These are phyloP conservation scores for Pogonus chalceus DNA, from an alignment of 1,140 invertebrate genomes.

Conservation along the genomic window DNA sequence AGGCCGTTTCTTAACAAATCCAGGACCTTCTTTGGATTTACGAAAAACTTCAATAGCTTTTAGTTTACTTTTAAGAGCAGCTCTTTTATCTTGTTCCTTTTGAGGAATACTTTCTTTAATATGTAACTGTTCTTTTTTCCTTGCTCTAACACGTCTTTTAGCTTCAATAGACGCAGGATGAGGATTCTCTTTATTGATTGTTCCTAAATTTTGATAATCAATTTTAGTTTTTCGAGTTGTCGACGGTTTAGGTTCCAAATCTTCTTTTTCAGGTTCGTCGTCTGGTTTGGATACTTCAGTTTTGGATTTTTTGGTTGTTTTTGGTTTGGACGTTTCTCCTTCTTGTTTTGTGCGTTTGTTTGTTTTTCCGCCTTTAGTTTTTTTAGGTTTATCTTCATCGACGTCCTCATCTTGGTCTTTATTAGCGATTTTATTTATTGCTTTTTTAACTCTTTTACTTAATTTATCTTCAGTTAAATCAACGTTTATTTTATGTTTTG, in stretches of 20 bases:
- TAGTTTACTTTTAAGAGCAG: constrained; percentile 54
- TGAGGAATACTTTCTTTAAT: constrained; percentile 60
- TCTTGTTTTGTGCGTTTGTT: constrained; percentile 18
- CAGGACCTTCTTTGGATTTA: constrained; percentile 51
- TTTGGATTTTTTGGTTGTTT: constrained; percentile 12
- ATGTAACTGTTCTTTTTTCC: constrained; percentile 13
- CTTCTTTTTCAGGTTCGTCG: constrained; percentile 16
- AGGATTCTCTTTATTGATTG: constrained; percentile 14
- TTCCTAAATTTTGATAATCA: constrained; percentile 28
- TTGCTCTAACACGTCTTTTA: constrained; percentile 1
- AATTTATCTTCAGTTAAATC: constrained; percentile 44
- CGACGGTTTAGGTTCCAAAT: constrained; percentile 1
- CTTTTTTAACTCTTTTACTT: constrained; percentile 70
- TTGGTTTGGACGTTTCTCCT: no score
- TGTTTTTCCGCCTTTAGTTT: constrained; percentile 14
- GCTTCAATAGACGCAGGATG: no score
- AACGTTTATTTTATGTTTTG: constrained; percentile 38
- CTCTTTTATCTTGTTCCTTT: constrained; percentile 52
- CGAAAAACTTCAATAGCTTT: constrained; percentile 66
- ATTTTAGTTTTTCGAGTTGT: no score
- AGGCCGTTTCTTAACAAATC: constrained; percentile 39
- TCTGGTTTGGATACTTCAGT: no score
- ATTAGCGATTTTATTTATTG: constrained; percentile 30
- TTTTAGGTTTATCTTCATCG: constrained; percentile 5
- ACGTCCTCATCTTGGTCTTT: constrained; percentile 16